A percentile compares a stretch with the other conserved stretches of the same genome.
phyloP scores from a whole-genome alignment of 2,113 vertebrate species.

The Leiothrix lutea region DNA sequence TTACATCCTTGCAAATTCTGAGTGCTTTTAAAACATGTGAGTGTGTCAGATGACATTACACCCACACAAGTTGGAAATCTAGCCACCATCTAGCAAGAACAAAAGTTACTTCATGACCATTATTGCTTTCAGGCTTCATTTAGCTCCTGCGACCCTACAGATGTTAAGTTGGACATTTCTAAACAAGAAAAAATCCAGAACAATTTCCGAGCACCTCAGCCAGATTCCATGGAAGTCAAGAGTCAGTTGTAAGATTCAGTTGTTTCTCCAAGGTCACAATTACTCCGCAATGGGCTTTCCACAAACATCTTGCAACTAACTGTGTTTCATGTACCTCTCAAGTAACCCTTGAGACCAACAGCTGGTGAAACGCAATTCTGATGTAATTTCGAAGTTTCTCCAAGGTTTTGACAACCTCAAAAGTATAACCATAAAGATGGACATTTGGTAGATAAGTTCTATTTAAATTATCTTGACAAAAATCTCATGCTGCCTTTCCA shows the following conservation, averaged over 20 bases:
- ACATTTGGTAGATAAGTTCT: neutral
- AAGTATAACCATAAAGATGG: neutral
- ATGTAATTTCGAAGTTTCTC: neutral
- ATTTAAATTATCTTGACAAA: neutral
- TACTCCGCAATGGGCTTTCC: neutral
- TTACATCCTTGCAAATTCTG: neutral
- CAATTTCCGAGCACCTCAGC: neutral
- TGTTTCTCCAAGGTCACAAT: neutral
- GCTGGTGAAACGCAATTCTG: conserved; percentile 4
- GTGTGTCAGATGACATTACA: neutral
- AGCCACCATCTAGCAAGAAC: neutral
- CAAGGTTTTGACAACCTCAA: neutral
- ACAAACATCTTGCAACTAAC: conserved; percentile 20
- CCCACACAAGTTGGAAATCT: neutral
- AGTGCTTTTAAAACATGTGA: neutral
- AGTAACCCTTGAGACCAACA: neutral
- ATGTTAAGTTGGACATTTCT: neutral
- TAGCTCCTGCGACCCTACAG: neutral
- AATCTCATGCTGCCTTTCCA: neutral
- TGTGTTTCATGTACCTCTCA: neutral
- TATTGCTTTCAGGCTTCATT: neutral
- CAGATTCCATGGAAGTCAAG: conserved; percentile 10
- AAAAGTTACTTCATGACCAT: neutral
- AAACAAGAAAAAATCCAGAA: neutral
- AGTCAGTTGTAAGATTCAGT: neutral